These are phyloP conservation scores for Sipha maydis DNA, from an alignment of 2,888 invertebrate genomes.

Conservation along the genomic window DNA sequence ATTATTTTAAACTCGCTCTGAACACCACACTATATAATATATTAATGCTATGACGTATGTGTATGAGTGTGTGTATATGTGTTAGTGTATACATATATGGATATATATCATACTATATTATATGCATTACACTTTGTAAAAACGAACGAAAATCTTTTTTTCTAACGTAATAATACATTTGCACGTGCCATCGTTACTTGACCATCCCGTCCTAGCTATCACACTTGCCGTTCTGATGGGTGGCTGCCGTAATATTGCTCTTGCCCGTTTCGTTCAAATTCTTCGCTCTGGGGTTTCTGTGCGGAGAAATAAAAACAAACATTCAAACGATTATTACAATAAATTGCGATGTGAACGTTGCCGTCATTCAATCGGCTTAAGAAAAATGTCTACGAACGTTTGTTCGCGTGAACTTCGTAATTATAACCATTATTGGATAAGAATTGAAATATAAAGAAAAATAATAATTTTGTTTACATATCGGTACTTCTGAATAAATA, in stretches of 20 bases:
- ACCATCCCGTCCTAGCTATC: constrained; percentile 39
- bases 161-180: background rate
- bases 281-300: constrained; percentile 47
- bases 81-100: background rate
- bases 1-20: constrained; percentile 23
- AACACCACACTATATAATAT: too few relatives aligned
- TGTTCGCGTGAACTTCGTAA: too few relatives aligned
- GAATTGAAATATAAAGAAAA: too few relatives aligned
- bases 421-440: too few relatives aligned
- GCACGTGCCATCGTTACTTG: background rate
- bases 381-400: background rate
- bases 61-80: background rate
- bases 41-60: too few relatives aligned
- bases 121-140: background rate
- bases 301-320: background rate
- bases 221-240: constrained; percentile 50
- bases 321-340: background rate
- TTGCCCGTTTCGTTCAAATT: constrained; percentile 53
- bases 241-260: constrained; percentile 14
- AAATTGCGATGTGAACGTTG: too few relatives aligned
- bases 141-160: background rate
- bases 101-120: too few relatives aligned
- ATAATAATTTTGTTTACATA: too few relatives aligned
- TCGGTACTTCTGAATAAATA: too few relatives aligned
- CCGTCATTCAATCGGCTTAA: background rate